phyloP scores from a whole-genome alignment of 2,113 vertebrate genomes.

The Equus quagga region DNA sequence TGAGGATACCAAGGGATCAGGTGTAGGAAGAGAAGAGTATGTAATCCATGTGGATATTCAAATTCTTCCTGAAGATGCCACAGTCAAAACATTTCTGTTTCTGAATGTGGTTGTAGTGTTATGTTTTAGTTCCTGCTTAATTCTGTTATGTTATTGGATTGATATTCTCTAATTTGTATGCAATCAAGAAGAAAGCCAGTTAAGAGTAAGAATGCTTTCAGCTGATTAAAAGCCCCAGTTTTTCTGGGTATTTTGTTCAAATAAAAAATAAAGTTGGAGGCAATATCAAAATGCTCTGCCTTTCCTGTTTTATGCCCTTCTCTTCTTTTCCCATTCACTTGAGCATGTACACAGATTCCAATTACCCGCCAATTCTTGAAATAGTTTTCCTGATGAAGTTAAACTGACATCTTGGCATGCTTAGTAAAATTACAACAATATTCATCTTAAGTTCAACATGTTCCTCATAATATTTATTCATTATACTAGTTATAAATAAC shows the following conservation, averaged over 20 bases:
- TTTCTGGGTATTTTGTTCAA: conserved; percentile 51
- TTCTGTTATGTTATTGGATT: conserved; percentile 2
- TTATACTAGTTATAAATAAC: conserved; percentile 19
- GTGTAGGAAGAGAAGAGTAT: neutral
- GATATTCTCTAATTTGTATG: conserved; percentile 38
- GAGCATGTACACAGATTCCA: conserved; percentile 30
- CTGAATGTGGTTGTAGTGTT: neutral
- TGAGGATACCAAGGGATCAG: neutral
- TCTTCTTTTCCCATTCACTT: conserved; percentile 56
- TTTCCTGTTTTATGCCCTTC: neutral
- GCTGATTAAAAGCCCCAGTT: neutral
- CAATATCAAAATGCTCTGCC: conserved; percentile 28
- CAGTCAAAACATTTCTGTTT: conserved; percentile 44
- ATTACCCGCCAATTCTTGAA: conserved; percentile 46
- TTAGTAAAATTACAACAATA: conserved; percentile 58
- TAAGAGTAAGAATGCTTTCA: conserved; percentile 28
- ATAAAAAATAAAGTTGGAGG: conserved; percentile 30
- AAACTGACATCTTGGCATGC: conserved; percentile 50
- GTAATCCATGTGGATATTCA: conserved; percentile 57
- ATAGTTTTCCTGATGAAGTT: conserved; percentile 52
- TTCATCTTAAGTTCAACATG: conserved; percentile 52
- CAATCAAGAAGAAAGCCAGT: conserved; percentile 50
- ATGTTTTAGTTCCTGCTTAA: conserved; percentile 53
- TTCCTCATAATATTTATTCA: conserved; percentile 48
- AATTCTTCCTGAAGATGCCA: conserved; percentile 47